Evolutionary conservation across 2,888 invertebrate genomes (phyloP).

Genomic region (Rhodophaea formosa): DNA sequence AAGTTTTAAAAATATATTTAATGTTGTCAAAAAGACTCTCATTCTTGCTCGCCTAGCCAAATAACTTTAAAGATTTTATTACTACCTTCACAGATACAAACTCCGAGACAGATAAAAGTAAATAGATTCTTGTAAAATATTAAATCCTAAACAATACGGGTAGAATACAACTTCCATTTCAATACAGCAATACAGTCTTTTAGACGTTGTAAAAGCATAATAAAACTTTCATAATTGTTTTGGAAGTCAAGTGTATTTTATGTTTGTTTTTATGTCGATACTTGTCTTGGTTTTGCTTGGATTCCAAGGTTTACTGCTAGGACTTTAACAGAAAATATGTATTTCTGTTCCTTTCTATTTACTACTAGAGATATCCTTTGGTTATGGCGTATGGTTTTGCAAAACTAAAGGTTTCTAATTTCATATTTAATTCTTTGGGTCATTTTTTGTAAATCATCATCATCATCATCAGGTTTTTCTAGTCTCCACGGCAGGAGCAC

Average conservation of each 20-base stretch:
- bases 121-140: slow-evolving; percentile 13
- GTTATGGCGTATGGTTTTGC: no score
- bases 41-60: no score
- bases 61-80: no score
- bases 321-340: neutral
- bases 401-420: no score
- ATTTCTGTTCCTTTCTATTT: neutral
- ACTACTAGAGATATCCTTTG: no score
- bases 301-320: neutral
- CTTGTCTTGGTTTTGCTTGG: neutral
- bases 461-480: no score
- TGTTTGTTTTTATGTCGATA: slow-evolving; percentile 10
- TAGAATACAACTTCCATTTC: neutral
- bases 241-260: slow-evolving; percentile 9
- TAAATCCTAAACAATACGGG: slow-evolving; percentile 17
- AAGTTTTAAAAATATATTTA: no score
- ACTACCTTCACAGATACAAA: no score
- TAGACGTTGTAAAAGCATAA: slow-evolving; percentile 8
- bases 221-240: slow-evolving; percentile 12
- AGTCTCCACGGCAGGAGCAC: no score
- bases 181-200: slow-evolving; percentile 5
- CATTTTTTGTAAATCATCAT: no score
- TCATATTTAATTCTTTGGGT: no score
- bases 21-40: no score
- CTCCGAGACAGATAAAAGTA: neutral